Conservation (phyloP, 1,140 invertebrate species). For the Lanistes nyassanus region DNA sequence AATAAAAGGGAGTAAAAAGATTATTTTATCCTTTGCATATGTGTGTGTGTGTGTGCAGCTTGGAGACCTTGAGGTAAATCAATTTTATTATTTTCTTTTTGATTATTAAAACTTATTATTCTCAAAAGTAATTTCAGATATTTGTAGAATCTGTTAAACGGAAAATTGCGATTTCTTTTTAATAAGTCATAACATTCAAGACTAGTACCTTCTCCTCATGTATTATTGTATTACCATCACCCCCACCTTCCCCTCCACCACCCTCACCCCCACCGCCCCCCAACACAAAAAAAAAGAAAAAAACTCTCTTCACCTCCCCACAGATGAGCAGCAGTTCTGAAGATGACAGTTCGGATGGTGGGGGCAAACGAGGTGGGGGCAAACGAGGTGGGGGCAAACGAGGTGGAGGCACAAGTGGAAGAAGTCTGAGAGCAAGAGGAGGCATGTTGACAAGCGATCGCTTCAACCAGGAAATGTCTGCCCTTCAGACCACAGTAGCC, state of each 20-base stretch:
- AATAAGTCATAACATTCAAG: neutral
- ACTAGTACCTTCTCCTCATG: neutral
- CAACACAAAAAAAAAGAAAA: too few species aligned
- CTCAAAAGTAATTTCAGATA: too few species aligned
- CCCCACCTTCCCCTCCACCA: neutral
- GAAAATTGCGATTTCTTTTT: neutral
- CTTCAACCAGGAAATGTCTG: constrained; percentile 48
- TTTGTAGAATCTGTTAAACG: too few species aligned
- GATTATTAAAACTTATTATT: too few species aligned
- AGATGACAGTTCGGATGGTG: neutral
- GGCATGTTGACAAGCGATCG: constrained; percentile 39
- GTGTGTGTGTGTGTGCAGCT: neutral
- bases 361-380: constrained; percentile 22
- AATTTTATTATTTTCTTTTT: neutral
- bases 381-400: constrained; percentile 7
- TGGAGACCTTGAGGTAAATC: neutral
- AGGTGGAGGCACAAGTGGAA: constrained; percentile 2
- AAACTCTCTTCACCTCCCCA: neutral
- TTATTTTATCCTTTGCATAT: neutral
- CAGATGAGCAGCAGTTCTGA: neutral
- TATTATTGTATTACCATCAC: neutral
- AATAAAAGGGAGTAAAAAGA: too few species aligned
- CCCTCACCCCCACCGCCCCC: neutral
- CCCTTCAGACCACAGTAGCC: constrained; percentile 34
- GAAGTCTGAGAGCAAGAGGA: neutral